Percentiles rank a stretch among this genome's conserved stretches.
These are phyloP conservation scores for Chelon labrosus DNA, from an alignment of 2,797 vertebrate species.

Conservation along the genomic window DNA sequence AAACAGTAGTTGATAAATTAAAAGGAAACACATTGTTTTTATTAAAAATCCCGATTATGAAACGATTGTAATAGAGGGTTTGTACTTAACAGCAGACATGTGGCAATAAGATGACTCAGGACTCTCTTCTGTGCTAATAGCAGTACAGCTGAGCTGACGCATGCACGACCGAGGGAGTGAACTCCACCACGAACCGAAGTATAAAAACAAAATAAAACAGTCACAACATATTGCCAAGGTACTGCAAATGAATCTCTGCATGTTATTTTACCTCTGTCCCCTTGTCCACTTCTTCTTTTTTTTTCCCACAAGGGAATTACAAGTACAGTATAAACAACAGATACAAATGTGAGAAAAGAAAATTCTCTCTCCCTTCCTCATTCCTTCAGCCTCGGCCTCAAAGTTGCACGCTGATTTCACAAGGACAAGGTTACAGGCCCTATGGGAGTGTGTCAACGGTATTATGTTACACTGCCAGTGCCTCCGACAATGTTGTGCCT, in stretches of 20 bases:
- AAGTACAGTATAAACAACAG: slow-evolving; percentile 44
- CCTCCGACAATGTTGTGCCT: slow-evolving; percentile 73
- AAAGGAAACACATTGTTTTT: slow-evolving; percentile 30
- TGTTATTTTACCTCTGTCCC: slow-evolving; percentile 27
- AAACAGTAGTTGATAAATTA: slow-evolving; percentile 71
- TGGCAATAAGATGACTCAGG: slow-evolving; percentile 35
- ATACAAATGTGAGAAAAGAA: slow-evolving; percentile 38
- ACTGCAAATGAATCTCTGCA: slow-evolving; percentile 32
- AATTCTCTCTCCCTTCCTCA: slow-evolving; percentile 7
- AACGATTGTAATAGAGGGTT: slow-evolving; percentile 42
- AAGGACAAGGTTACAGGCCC: slow-evolving; percentile 72
- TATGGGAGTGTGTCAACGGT: slow-evolving; percentile 45
- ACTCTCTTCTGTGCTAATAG: slow-evolving; percentile 30
- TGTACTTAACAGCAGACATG: slow-evolving; percentile 29
- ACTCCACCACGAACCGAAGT: slow-evolving; percentile 19
- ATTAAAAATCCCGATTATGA: slow-evolving; percentile 44
- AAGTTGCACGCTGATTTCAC: slow-evolving; percentile 60
- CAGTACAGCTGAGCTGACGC: slow-evolving; percentile 40
- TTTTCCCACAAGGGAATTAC: slow-evolving; percentile 33
- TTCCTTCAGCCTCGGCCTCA: slow-evolving; percentile 44
- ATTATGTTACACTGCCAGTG: slow-evolving; percentile 72
- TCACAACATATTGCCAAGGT: slow-evolving; percentile 40
- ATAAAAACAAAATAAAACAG: slow-evolving; percentile 15
- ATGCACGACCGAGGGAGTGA: slow-evolving; percentile 39
- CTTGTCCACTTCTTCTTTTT: slow-evolving; percentile 23